These are phyloP conservation scores for Rhinogobio ventralis DNA, from an alignment of 2,797 vertebrate genomes.

Conservation along the genomic window DNA sequence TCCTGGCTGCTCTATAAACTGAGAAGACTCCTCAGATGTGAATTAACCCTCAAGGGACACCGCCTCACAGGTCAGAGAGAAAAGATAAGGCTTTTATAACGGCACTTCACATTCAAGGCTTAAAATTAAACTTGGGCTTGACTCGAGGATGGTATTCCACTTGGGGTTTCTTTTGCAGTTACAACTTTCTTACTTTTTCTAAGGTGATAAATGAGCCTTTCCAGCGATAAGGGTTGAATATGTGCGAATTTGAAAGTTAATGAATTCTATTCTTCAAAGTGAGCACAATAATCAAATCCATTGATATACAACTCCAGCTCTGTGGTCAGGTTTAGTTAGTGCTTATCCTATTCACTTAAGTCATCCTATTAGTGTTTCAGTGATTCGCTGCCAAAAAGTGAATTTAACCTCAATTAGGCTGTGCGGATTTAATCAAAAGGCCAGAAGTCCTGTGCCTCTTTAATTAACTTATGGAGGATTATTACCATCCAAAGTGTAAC, in stretches of 20 bases:
- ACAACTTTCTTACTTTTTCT: not conserved
- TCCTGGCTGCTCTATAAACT: conserved; percentile 65
- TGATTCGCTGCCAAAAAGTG: conserved; percentile 73
- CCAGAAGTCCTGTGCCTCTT: conserved; percentile 70
- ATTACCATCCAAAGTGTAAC: conserved; percentile 61
- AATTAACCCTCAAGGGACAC: conserved; percentile 68
- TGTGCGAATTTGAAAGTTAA: conserved; percentile 28
- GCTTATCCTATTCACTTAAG: conserved; percentile 66
- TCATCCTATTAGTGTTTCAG: conserved; percentile 62
- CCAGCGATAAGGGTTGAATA: conserved; percentile 16
- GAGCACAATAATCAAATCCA: conserved; percentile 32
- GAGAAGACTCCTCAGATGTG: conserved; percentile 68
- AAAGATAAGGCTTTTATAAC: conserved; percentile 49
- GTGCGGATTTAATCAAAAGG: conserved; percentile 77
- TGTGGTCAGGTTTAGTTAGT: conserved; percentile 47
- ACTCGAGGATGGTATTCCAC: conserved; percentile 1
- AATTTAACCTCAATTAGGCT: conserved; percentile 76
- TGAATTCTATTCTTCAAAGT: conserved; percentile 41
- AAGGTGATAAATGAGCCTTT: conserved; percentile 15
- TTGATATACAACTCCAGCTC: conserved; percentile 4
- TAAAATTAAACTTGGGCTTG: conserved; percentile 43
- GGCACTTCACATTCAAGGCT: conserved; percentile 36
- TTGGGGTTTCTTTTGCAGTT: conserved; percentile 14
- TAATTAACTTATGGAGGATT: conserved; percentile 69
- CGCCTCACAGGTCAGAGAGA: conserved; percentile 48